Evolutionary conservation across 1,140 invertebrate species (phyloP).

Genomic region (Papilio machaon): DNA sequence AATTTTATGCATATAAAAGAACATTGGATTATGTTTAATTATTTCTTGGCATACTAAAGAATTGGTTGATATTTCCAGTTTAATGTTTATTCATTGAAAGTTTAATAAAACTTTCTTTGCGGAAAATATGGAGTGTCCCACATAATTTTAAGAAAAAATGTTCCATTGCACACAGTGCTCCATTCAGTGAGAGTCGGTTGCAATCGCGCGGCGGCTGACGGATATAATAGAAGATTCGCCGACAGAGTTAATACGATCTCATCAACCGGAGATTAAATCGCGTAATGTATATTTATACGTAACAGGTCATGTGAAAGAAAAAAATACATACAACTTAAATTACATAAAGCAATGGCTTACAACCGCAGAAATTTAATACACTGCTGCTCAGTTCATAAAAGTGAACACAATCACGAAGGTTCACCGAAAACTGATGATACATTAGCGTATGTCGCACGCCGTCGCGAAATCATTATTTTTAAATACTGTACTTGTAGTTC

Average conservation of each 20-base stretch:
- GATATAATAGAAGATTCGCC: not conserved
- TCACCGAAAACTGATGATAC: not conserved
- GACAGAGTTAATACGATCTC: slow-evolving; percentile 6
- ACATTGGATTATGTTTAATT: not conserved
- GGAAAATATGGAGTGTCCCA: too few species aligned
- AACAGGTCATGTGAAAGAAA: not conserved
- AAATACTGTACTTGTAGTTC: too few species aligned
- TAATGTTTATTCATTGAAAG: too few species aligned
- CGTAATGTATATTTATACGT: not conserved
- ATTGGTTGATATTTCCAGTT: too few species aligned
- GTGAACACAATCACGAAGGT: not conserved
- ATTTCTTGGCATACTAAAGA: too few species aligned
- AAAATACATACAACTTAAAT: too few species aligned
- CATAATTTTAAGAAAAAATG: too few species aligned
- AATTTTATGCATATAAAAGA: not conserved
- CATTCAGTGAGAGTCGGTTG: not conserved
- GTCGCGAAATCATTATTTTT: not conserved
- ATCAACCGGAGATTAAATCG: not conserved
- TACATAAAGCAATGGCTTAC: too few species aligned
- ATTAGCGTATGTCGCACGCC: not conserved
- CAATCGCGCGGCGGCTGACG: not conserved
- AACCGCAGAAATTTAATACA: too few species aligned
- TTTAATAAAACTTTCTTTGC: too few species aligned
- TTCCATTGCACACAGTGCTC: not conserved
- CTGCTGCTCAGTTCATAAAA: too few species aligned